A percentile compares a stretch with the other conserved stretches of the same genome.
Evolutionary conservation across 2,888 invertebrate species (phyloP).

Genomic region (Blastobasis adustella): DNA sequence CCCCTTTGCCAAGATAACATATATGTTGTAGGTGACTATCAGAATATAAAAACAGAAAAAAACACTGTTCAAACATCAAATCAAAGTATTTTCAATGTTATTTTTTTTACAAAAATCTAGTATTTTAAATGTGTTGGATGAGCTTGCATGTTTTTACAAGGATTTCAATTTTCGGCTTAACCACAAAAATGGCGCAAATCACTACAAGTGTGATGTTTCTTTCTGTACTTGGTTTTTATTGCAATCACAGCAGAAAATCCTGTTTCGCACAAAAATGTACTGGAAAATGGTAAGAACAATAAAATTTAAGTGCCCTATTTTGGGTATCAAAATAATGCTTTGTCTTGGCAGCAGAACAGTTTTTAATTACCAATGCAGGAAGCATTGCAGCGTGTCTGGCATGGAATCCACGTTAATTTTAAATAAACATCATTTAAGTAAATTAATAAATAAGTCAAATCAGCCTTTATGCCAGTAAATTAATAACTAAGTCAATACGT

Average conservation of each 20-base stretch:
- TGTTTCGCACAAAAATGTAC: slow-evolving; percentile 9
- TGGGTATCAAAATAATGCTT: no score
- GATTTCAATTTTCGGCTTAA: no score
- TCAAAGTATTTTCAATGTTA: not conserved
- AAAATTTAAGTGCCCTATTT: no score
- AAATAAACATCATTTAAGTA: no score
- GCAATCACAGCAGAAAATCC: slow-evolving; percentile 4
- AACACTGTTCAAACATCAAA: not conserved
- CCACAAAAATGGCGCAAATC: no score
- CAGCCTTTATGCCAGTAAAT: no score
- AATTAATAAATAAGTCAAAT: no score
- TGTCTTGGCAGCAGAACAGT: no score
- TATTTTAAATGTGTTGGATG: not conserved
- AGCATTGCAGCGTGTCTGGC: no score
- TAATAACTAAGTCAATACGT: no score
- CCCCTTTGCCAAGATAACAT: not conserved
- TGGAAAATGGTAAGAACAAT: slow-evolving; percentile 12
- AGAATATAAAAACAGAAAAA: not conserved
- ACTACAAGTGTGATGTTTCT: not conserved
- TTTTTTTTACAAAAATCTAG: not conserved
- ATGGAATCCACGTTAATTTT: no score
- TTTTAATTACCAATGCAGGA: no score
- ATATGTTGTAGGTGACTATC: not conserved
- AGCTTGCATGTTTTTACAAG: not conserved
- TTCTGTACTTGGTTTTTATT: slow-evolving; percentile 6